Conservation (phyloP, 2,888 invertebrate species). For the Meandrusa payeni region DNA sequence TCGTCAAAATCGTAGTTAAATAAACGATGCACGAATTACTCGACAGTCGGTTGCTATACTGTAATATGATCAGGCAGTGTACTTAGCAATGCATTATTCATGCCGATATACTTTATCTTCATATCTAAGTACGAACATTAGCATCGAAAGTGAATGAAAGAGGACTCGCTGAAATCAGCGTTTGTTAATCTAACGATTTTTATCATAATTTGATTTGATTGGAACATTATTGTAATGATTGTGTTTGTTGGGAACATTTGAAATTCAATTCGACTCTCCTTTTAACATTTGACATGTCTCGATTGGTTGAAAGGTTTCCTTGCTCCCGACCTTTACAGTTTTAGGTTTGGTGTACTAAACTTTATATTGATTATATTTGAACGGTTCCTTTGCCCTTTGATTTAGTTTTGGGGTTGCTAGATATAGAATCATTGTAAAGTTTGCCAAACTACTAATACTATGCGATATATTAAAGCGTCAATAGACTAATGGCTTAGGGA, state of each 20-base stretch:
- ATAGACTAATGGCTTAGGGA: too few species aligned
- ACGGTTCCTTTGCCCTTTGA: neutral
- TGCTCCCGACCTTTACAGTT: slow-evolving; percentile 38
- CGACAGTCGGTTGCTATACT: slow-evolving; percentile 10
- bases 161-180: slow-evolving; percentile 7
- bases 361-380: slow-evolving; percentile 8
- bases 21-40: too few species aligned
- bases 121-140: slow-evolving; percentile 24
- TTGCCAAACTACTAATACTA: too few species aligned
- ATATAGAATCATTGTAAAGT: too few species aligned
- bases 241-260: slow-evolving; percentile 40
- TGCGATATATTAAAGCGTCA: too few species aligned
- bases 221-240: slow-evolving; percentile 23
- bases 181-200: slow-evolving; percentile 21
- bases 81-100: slow-evolving; percentile 22
- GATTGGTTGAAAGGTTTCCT: slow-evolving; percentile 48
- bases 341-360: slow-evolving; percentile 43
- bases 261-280: slow-evolving; percentile 54
- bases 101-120: slow-evolving; percentile 21
- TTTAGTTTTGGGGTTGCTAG: too few species aligned
- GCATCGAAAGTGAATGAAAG: slow-evolving; percentile 23
- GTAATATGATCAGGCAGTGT: slow-evolving; percentile 15
- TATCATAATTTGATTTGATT: slow-evolving; percentile 17
- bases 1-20: too few species aligned
- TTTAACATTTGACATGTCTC: slow-evolving; percentile 64